Evolutionary conservation across 2,888 invertebrate genomes (phyloP), one percentile per base, ranked within the genome.

Genomic region (Thera obeliscata): DNA sequence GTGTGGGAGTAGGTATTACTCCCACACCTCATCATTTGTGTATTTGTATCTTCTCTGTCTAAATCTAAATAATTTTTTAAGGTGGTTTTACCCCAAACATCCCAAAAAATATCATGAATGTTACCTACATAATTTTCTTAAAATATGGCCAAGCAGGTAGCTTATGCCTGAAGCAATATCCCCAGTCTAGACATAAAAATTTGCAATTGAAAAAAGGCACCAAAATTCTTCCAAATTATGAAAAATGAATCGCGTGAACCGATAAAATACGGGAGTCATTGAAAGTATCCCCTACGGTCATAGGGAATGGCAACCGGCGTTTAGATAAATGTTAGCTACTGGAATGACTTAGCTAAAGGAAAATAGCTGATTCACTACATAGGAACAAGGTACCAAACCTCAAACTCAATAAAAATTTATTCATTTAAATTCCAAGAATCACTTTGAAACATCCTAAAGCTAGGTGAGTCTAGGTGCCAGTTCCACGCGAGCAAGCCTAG

Each of bases 231-330:
- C 33, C 33, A 63, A 66, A 63, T 66, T 65, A 62, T 52, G 66
- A 66, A 57, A 69, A 66, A 22, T 41, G 41, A 43, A 69, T 77
- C 69, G 77, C 76, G 78, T 77, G 79, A 76, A 70, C 67, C 68
- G 74, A 73, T 77, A 75, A 80, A 74, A 74, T 78, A 72, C 76
- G 74, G 75, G 75, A 81, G 80, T 77, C 79, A 79, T 83, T 81
- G 74, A 79, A 77, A 77, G 79, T 78, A 87, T 81, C 78, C 88
- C 88, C 88, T 81, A 76, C 79, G 88, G 90, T 76, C 81, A 85
- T 80, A 66, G 72, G 67, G 76, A 88, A 86, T 88, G 85, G 85
- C 82, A 87, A 81, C 85, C 81, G 70, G 76, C 83, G 81, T 84
- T 89, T 88, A 85, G 76, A 77, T 77, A 81, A 82, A 82, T 82